Base-by-base conservation (phyloP, 92 coral and sea anemone species). In the Porites divaricata region DNA sequence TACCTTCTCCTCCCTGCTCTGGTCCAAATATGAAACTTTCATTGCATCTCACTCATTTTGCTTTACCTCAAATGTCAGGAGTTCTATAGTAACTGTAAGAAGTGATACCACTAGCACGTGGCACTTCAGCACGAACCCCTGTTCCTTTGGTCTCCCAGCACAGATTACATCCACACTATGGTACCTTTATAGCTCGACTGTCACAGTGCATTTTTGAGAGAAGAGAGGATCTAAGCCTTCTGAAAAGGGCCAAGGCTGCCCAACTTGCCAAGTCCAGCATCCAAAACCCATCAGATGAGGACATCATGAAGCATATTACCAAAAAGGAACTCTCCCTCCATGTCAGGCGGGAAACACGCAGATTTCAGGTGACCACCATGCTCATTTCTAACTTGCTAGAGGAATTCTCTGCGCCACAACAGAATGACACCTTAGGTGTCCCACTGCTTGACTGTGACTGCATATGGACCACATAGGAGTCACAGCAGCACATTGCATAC, bases 101-200 rank as follows among this genome's bases (percentile, higher is more conserved):
- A n/a, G n/a, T n/a, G n/a, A n/a, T n/a, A n/a, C n/a, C n/a, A n/a
- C n/a, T n/a, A n/a, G 83, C 84, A 21, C 68, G 89, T 68, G 89
- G 89, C 49, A 8, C 58, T 19, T 61, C 59, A 20, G 67, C 72
- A 22, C 45, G 41, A 75, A 13, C 76, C 7, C 76, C 67, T 26
- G 24, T 50, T 20, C 15, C 75, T 51, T 24, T 52, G 16, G 66
- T 26, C 19, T 1, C 61, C 74, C 56, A 80, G 77, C 56, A 89
- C 90, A 79, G 90, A 80, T 45, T 89, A 9, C 93, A 89, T 86
- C 93, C 87, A 7, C 56, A 81, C 80, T 86, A 85, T 81, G 84
- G 67, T n/a, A 85, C 87, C 62, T 86, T 89, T 84, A 86, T 86
- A 90, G 93, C 83, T 17, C 64, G 90, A 21, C 41, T 85, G 73